These are phyloP conservation scores for Indri indri DNA, from an alignment of 2,113 vertebrate species.

Conservation along the genomic window DNA sequence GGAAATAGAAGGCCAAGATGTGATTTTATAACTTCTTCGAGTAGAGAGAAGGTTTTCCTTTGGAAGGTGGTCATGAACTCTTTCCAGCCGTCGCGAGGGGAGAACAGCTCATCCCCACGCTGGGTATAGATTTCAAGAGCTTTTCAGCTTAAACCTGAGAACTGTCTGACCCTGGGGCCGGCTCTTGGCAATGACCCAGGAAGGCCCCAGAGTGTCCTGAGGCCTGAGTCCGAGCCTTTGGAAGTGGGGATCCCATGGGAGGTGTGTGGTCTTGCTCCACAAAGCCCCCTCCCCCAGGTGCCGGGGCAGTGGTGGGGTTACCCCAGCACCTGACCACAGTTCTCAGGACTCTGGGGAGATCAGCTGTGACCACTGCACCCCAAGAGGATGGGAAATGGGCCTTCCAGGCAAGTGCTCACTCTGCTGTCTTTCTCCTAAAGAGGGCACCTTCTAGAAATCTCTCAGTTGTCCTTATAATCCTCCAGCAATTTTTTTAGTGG, in stretches of 20 bases:
- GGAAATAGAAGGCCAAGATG: not conserved
- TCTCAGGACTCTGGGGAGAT: not conserved
- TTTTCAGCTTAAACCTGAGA: not conserved
- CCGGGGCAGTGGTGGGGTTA: not conserved
- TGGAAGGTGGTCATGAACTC: not conserved
- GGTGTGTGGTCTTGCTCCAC: not conserved
- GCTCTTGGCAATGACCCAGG: not conserved
- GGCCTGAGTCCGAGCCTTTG: not conserved
- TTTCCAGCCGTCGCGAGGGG: not conserved
- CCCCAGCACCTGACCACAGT: not conserved
- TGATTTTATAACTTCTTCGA: conserved; percentile 31
- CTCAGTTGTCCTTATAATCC: not conserved
- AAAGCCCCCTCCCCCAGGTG: not conserved
- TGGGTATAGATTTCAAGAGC: not conserved
- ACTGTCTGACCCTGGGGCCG: not conserved
- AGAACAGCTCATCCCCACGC: not conserved
- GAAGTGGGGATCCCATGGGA: not conserved
- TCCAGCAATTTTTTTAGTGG: not conserved
- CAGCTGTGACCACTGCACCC: not conserved
- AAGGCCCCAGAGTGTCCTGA: not conserved
- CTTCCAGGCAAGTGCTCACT: not conserved
- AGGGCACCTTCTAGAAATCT: not conserved
- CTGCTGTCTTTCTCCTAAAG: not conserved
- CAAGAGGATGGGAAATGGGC: not conserved
- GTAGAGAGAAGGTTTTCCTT: not conserved